phyloP scores from a whole-genome alignment of 2,888 invertebrate genomes.

The Melinaea menophilus region DNA sequence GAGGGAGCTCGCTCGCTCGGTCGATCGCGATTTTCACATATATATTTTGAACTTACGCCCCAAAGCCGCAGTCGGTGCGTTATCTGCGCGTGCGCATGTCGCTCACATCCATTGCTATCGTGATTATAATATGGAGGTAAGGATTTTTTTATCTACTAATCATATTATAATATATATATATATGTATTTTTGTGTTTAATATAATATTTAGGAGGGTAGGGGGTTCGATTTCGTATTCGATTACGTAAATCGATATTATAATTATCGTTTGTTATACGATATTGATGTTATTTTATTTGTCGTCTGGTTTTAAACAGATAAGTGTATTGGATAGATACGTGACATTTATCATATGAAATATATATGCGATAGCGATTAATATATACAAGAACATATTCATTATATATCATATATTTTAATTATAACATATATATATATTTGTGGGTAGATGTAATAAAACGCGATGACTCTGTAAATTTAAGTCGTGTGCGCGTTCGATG shows the following conservation, averaged over 20 bases:
- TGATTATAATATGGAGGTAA: conserved; percentile 30
- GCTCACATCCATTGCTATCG: conserved; percentile 9
- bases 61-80: conserved; percentile 22
- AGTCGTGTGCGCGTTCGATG: no score
- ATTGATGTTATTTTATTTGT: no score
- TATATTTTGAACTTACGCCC: conserved; percentile 22
- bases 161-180: not conserved
- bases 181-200: not conserved
- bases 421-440: no score
- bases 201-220: not conserved
- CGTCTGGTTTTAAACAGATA: conserved; percentile 2
- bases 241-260: not conserved
- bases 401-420: no score
- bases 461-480: no score
- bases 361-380: no score
- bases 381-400: no score
- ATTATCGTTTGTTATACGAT: not conserved
- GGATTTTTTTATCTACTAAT: conserved; percentile 8
- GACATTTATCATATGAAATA: not conserved
- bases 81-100: conserved; percentile 23
- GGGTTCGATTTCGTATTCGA: not conserved
- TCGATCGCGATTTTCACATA: conserved; percentile 20
- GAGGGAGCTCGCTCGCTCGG: no score
- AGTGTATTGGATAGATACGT: not conserved
- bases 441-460: no score